Conservation (phyloP, 2,113 vertebrate species). For the Gambusia holbrooki region DNA sequence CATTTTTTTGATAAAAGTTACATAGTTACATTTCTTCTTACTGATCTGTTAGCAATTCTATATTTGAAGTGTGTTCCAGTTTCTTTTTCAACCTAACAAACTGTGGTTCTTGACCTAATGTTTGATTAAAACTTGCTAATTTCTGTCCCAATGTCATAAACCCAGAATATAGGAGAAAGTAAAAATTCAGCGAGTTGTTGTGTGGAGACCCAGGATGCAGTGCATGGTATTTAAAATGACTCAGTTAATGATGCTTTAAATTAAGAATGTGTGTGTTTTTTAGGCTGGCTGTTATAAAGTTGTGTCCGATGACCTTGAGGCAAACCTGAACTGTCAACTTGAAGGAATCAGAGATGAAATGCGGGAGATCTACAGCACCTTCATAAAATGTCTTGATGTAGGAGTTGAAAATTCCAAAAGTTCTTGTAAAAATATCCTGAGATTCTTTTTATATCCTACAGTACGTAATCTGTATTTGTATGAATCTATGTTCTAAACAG, state of each 20-base stretch:
- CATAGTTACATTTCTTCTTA: too few relatives aligned
- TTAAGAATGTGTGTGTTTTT: background rate
- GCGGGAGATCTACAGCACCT: background rate
- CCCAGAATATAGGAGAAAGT: background rate
- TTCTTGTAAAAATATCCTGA: background rate
- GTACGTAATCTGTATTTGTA: conserved; percentile 13
- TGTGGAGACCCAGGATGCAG: background rate
- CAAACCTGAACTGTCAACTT: background rate
- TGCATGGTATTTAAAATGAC: background rate
- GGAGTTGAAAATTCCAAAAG: conserved; percentile 31
- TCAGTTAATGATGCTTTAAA: background rate
- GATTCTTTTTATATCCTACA: background rate
- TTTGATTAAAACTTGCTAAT: too few relatives aligned
- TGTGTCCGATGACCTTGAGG: background rate
- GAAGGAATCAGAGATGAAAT: background rate
- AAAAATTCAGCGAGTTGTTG: background rate
- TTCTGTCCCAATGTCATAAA: too few relatives aligned
- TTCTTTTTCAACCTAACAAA: too few relatives aligned
- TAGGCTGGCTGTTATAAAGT: background rate
- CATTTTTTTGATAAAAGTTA: too few relatives aligned
- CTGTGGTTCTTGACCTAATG: too few relatives aligned
- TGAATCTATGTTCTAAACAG: background rate
- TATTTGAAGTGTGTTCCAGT: too few relatives aligned
- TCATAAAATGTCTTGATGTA: conserved; percentile 21
- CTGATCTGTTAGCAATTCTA: too few relatives aligned